Percentiles rank a stretch among this genome's conserved stretches.
These are phyloP conservation scores for Ophioderma brevispina DNA, from an alignment of 35 echinoderm and acorn worm genomes.

Conservation along the genomic window DNA sequence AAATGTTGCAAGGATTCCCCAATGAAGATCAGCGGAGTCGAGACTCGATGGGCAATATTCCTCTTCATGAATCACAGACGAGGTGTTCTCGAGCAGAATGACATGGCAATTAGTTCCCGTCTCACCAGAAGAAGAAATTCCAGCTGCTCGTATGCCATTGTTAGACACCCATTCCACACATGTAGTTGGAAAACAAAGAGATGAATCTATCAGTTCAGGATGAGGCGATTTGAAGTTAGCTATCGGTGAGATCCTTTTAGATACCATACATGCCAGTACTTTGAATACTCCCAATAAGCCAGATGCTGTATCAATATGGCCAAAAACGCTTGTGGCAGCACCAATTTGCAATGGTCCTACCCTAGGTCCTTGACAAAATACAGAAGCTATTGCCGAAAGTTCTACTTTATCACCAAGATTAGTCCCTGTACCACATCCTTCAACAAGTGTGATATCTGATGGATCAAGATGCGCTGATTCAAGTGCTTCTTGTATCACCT, in stretches of 20 bases:
- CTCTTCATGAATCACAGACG: background rate
- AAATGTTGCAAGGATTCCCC: background rate
- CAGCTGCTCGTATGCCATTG: background rate
- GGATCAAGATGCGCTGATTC: background rate
- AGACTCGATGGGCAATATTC: background rate
- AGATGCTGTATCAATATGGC: background rate
- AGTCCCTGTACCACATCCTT: background rate
- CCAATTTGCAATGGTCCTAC: background rate
- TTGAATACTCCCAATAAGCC: constrained; percentile 18
- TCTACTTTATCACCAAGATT: background rate
- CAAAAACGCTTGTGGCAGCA: constrained; percentile 3
- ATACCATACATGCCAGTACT: constrained; percentile 5
- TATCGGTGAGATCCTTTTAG: background rate
- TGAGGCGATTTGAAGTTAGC: constrained; percentile 6
- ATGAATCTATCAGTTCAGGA: background rate
- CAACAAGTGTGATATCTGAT: constrained; percentile 20
- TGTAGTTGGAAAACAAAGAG: background rate
- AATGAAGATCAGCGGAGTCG: background rate
- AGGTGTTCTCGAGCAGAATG: background rate
- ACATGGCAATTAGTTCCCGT: background rate
- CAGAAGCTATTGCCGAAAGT: background rate
- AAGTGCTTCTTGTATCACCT: background rate
- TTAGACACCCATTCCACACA: background rate
- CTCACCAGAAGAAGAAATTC: background rate
- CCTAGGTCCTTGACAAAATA: background rate